Conservation (phyloP, 2,113 vertebrate species). For the Carassius carassius region DNA sequence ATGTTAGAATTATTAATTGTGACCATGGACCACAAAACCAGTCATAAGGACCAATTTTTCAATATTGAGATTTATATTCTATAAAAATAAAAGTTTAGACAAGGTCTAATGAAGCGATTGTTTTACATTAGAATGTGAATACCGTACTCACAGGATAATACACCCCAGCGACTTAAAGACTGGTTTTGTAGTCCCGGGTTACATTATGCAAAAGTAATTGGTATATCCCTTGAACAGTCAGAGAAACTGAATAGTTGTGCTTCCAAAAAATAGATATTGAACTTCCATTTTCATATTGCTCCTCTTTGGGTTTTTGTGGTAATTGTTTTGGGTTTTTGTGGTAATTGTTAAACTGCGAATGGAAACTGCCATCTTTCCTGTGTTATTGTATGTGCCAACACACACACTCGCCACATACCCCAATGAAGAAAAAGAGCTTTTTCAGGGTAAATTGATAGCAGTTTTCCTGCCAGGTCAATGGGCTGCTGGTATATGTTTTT, state of each 20-base stretch:
- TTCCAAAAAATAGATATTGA: slow-evolving; percentile 32
- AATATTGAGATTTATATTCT: no score
- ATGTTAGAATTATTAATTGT: neutral
- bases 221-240: neutral
- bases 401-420: slow-evolving; percentile 57
- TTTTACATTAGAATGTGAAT: no score
- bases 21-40: no score
- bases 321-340: slow-evolving; percentile 15
- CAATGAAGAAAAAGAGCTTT: slow-evolving; percentile 52
- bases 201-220: neutral
- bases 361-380: slow-evolving; percentile 50
- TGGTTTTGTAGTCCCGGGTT: no score
- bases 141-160: no score
- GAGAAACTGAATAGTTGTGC: neutral
- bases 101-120: no score
- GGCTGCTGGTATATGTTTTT: slow-evolving; percentile 54
- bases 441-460: slow-evolving; percentile 67
- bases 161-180: no score
- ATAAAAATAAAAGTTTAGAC: no score
- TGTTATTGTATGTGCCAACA: slow-evolving; percentile 53
- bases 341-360: slow-evolving; percentile 29
- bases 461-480: slow-evolving; percentile 55
- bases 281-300: slow-evolving; percentile 3
- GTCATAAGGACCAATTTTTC: no score
- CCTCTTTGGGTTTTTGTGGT: slow-evolving; percentile 19